Evolutionary conservation across 2,797 vertebrate genomes (phyloP), one percentile per base, ranked within the genome.

Genomic region (Setipinna tenuifilis): DNA sequence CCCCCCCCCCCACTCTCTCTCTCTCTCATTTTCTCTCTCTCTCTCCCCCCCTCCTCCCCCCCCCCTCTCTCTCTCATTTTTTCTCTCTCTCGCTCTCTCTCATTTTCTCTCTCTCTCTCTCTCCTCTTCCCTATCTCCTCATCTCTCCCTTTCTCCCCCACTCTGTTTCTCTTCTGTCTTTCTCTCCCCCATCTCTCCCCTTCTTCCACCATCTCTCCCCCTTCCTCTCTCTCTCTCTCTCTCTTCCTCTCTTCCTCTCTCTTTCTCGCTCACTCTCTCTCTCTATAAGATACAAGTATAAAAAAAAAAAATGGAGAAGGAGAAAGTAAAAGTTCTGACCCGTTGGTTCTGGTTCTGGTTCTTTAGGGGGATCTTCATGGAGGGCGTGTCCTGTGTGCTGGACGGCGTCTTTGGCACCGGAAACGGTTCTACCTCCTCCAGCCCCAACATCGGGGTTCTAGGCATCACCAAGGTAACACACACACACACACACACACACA

Each of bases 391-490:
- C 89, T 99, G 98, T 90, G 98, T 99, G 25, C 92, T 99, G 44
- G 98, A 99, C 2, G 98, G 98, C 9, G 92, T 99, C 68, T 99
- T 99, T 80, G 98, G 98, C 14, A 99, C 98, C 14, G 98, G 98
- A 87, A 99, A 99, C 75, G 98, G 98, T 83, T 99, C 98, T 82
- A 99, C 98, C 19, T 99, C 98, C 21, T 99, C 98, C 83, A 99
- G 98, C 91, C 98, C 98, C 50, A 99, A 99, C 92, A 99, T 99
- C 35, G 98, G 98, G 0, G 98, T 99, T 65, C 91, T 99, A 88
- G 98, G 98, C 88, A 98, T 99, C 92, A 99, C 98, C 0, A 99
- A 99, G 97, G 98, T 99, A 95, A n/a, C n/a, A n/a, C n/a, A n/a
- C n/a, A n/a, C n/a, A n/a, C n/a, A n/a, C n/a, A 31, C 61, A 71